Percentiles rank a stretch among this genome's conserved stretches.
Evolutionary conservation across 1,140 invertebrate species (phyloP).

Genomic region (Drosophila truncata): DNA sequence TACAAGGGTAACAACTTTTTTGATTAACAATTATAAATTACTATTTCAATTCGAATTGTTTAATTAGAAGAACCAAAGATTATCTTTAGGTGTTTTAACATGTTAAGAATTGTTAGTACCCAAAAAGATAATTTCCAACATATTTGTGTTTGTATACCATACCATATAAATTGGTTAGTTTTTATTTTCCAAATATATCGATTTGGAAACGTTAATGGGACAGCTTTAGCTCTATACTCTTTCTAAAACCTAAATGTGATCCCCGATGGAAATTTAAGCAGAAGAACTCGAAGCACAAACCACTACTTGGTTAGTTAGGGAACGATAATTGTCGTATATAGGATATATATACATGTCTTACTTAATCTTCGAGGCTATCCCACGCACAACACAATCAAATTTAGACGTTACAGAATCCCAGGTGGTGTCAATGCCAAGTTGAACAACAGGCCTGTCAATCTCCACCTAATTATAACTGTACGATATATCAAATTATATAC

Average conservation of each 20-base stretch:
- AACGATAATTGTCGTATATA: conserved; percentile 15
- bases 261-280: conserved; percentile 38
- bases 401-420: conserved; percentile 28
- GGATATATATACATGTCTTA: conserved; percentile 29
- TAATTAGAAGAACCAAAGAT: background rate
- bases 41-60: background rate
- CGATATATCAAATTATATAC: conserved; percentile 55
- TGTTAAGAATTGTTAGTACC: background rate
- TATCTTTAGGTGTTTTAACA: no score
- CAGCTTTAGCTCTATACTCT: conserved; percentile 42
- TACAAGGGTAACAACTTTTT: background rate
- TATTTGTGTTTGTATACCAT: background rate
- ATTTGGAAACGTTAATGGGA: conserved; percentile 1
- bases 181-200: background rate
- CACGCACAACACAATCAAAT: conserved; percentile 72
- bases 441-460: conserved; percentile 32
- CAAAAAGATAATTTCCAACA: no score
- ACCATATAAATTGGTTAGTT: background rate
- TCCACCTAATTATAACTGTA: conserved; percentile 56
- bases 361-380: conserved; percentile 28
- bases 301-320: conserved; percentile 25
- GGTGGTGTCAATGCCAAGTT: conserved; percentile 28
- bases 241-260: conserved; percentile 70
- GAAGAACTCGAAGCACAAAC: conserved; percentile 20
- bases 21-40: no score